These are phyloP conservation scores for Cyphomyrus discorhynchus DNA, from an alignment of 2,113 vertebrate species.

Conservation along the genomic window DNA sequence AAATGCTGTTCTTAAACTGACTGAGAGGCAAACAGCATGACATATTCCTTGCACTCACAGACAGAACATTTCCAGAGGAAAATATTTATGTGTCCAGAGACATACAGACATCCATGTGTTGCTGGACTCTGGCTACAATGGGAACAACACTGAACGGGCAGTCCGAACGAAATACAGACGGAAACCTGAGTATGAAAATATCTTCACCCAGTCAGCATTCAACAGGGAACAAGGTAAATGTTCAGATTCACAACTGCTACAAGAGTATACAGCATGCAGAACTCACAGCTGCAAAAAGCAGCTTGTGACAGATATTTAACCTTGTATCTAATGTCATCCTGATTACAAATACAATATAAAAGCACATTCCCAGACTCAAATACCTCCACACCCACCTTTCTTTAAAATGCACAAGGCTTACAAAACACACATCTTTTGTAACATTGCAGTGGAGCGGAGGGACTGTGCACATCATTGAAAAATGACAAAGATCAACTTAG, in stretches of 20 bases:
- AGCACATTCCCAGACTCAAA: not conserved
- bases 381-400: not conserved
- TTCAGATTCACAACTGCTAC: not conserved
- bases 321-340: not conserved
- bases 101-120: not conserved
- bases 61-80: not conserved
- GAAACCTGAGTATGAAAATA: not conserved
- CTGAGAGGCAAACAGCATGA: not conserved
- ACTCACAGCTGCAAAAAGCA: not conserved
- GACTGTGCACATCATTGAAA: not conserved
- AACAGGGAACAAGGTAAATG: not conserved
- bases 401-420: not conserved
- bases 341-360: not conserved
- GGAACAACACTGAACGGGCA: not conserved
- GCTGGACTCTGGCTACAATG: not conserved
- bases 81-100: not conserved
- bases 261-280: not conserved
- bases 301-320: not conserved
- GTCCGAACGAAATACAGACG: not conserved
- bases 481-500: not conserved
- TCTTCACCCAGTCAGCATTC: not conserved
- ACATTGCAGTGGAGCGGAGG: not conserved
- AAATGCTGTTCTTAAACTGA: not conserved
- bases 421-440: not conserved
- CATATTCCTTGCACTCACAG: not conserved